Evolutionary conservation across 2,888 invertebrate species (phyloP).

Genomic region (Philhelius pedissequus): DNA sequence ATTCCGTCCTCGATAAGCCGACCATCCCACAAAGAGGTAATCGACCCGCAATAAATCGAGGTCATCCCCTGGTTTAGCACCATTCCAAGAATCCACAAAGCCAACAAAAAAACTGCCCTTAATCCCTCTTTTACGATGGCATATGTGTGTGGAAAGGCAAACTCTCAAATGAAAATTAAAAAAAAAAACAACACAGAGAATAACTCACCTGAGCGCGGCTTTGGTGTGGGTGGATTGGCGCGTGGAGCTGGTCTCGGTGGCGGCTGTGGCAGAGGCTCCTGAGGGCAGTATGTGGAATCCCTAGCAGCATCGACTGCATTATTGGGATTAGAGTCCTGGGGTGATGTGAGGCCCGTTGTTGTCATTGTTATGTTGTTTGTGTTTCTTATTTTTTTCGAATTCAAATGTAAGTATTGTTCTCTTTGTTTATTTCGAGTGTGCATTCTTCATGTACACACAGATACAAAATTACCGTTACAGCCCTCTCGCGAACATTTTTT

Average conservation of each 20-base stretch:
- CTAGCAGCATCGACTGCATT: constrained; percentile 78
- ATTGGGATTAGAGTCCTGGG: constrained; percentile 72
- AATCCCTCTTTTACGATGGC: not conserved
- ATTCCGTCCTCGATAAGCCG: constrained; percentile 29
- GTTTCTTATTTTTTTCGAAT: constrained; percentile 1
- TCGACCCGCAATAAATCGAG: constrained; percentile 66
- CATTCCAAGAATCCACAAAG: constrained; percentile 31
- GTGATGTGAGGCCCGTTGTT: constrained; percentile 70
- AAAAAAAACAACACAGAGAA: not conserved
- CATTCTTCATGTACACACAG: constrained; percentile 15
- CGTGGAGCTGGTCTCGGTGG: constrained; percentile 77
- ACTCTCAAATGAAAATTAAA: not conserved
- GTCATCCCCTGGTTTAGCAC: constrained; percentile 63
- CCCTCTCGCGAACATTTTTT: constrained; percentile 10
- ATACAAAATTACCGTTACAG: constrained; percentile 28
- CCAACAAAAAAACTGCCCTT: constrained; percentile 18
- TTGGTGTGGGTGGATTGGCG: constrained; percentile 77
- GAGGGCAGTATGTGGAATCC: constrained; percentile 77
- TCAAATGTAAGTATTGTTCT: constrained; percentile 39
- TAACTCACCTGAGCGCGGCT: constrained; percentile 77
- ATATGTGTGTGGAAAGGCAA: not conserved
- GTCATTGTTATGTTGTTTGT: constrained; percentile 68
- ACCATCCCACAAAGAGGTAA: constrained; percentile 48
- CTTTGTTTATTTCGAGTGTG: constrained; percentile 48
- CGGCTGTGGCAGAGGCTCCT: constrained; percentile 72